Evolutionary conservation across 2,797 vertebrate genomes (phyloP).

Genomic region (Urosaurus nigricauda): DNA sequence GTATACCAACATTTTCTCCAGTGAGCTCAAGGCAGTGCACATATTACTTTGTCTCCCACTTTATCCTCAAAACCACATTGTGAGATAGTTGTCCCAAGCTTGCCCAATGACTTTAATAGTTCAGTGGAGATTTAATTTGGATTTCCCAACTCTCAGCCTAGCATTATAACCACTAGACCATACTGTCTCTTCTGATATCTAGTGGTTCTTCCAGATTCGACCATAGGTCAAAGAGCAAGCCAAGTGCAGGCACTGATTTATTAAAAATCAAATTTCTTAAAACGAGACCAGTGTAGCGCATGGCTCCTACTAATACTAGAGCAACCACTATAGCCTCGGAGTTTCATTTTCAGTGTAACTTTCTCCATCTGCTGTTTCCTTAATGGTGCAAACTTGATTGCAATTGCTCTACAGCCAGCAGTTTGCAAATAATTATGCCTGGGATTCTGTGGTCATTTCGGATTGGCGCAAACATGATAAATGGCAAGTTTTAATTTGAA

Average conservation of each 20-base stretch:
- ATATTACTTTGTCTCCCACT: background rate
- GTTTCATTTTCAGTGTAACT: constrained; percentile 30
- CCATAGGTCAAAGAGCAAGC: background rate
- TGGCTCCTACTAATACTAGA: constrained; percentile 24
- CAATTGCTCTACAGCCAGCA: constrained; percentile 58
- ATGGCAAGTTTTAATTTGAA: constrained; percentile 81
- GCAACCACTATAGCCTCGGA: constrained; percentile 24
- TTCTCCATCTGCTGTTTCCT: constrained; percentile 35
- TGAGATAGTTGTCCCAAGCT: background rate
- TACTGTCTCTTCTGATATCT: background rate
- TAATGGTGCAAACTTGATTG: constrained; percentile 31
- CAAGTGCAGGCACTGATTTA: background rate
- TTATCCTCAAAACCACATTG: background rate
- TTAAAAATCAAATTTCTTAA: no score
- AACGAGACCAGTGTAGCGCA: background rate
- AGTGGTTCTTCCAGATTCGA: background rate
- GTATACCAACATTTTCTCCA: background rate
- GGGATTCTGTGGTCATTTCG: constrained; percentile 69
- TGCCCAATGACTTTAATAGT: background rate
- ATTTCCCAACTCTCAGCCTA: background rate
- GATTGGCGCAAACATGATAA: constrained; percentile 76
- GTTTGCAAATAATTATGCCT: constrained; percentile 76
- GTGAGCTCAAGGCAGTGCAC: background rate
- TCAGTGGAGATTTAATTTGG: background rate
- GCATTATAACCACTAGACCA: no score